Evolutionary conservation across 2,888 invertebrate species (phyloP), one percentile per base, ranked within the genome.

Genomic region (Parnassius smintheus): DNA sequence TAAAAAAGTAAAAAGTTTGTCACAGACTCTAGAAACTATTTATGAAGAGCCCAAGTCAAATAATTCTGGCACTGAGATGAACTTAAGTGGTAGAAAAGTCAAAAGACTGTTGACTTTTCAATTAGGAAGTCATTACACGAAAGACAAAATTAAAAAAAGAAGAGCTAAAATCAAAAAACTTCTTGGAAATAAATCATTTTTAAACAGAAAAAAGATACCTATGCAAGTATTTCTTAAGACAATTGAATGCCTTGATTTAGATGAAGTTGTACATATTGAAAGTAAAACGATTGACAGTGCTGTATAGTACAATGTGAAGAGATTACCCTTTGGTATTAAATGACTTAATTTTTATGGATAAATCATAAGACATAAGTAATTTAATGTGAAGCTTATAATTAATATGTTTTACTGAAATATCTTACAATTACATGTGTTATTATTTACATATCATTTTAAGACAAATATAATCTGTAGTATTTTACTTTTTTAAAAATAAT

Each of bases 11-110:
- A 93, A 93, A 73, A 83, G 86, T 53, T 68, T 85, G 49, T 85
- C 93, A 57, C 92, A 93, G 71, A 92, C 89, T 64, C 82, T 94
- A 71, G 94, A 94, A 81, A 94, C 94, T 2, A 94, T 94, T 74
- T 94, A 92, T 74, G 94, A 94, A 81, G 94, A 94, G 69, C 91
- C 92, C n/a, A 92, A 91, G 71, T 82, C 86, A 66, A 85, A 81
- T 54, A 83, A 72, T 65, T 82, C 77, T 68, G 88, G 89, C 56
- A 78, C 86, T 44, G 80, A 85, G 56, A 78, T 82, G n/a, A 77
- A 84, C 7, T 92, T 94, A 71, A 91, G 93, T 52, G 88, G 86
- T 1, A 88, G 91, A 60, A 93, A 93, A 78, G 86, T 93, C 2
- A 93, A 93, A 78, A 89, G 94, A 82, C 84, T 93, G 72, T 84